Evolutionary conservation across 2,113 vertebrate genomes (phyloP).

Genomic region (Scophthalmus maximus): DNA sequence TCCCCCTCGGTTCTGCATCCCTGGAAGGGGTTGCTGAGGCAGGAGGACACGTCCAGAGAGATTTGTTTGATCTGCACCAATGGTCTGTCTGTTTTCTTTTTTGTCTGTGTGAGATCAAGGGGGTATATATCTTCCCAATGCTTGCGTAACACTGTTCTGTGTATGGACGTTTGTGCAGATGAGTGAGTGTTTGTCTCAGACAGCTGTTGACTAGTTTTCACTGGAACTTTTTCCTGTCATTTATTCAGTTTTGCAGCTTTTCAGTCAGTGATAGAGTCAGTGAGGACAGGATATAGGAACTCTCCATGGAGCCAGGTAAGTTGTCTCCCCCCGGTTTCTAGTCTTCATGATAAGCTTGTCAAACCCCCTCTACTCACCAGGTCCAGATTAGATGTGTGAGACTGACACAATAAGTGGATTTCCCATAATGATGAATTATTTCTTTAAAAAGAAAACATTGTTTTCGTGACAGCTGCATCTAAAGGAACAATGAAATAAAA

Average conservation of each 20-base stretch:
- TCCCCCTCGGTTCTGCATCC: not conserved
- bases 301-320: too few species aligned
- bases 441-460: too few species aligned
- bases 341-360: too few species aligned
- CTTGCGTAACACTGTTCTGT: not conserved
- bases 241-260: too few species aligned
- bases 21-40: not conserved
- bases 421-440: not conserved
- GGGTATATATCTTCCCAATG: not conserved
- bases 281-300: too few species aligned
- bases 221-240: too few species aligned
- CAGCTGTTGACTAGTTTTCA: too few species aligned
- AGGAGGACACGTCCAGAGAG: not conserved
- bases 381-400: conserved; percentile 21
- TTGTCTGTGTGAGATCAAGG: not conserved
- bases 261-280: too few species aligned
- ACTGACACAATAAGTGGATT: not conserved
- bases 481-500: not conserved
- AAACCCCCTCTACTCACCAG: too few species aligned
- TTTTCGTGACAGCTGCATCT: not conserved
- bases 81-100: not conserved
- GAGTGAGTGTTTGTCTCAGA: too few species aligned
- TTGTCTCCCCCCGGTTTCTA: too few species aligned
- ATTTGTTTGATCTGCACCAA: not conserved
- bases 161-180: too few species aligned